A percentile compares a stretch with the other conserved stretches of the same genome.
Conservation (phyloP, 2,113 vertebrate genomes). For the Urocynchramus pylzowi region DNA sequence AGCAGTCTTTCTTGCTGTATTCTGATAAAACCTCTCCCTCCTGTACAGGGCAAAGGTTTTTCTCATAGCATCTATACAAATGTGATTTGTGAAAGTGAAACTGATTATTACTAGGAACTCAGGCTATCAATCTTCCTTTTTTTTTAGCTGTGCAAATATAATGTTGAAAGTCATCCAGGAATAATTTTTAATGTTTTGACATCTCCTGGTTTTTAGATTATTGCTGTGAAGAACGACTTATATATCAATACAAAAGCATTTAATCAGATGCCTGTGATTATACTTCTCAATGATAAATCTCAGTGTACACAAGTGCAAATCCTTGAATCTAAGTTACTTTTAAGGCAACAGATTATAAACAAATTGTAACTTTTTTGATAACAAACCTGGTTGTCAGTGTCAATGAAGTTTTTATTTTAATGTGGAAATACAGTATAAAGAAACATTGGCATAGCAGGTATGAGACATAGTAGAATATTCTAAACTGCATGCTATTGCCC, state of each 20-base stretch:
- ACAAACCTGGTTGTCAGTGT: background rate
- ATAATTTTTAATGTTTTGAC: conserved; percentile 16
- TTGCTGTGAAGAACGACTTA: background rate
- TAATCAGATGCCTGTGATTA: background rate
- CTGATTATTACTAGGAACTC: background rate
- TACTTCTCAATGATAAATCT: background rate
- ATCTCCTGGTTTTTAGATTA: background rate
- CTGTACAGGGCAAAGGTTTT: background rate
- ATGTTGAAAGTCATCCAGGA: background rate
- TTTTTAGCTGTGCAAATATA: background rate
- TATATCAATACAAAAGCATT: background rate
- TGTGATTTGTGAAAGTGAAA: background rate
- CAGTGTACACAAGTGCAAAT: background rate
- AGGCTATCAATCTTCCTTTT: background rate
- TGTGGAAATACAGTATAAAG: background rate
- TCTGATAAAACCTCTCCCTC: background rate
- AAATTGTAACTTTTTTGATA: background rate
- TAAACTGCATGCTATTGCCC: background rate
- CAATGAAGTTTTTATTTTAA: background rate
- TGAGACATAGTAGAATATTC: background rate
- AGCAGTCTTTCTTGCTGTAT: background rate
- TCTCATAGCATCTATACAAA: background rate
- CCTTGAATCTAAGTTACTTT: background rate
- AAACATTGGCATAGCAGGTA: background rate
- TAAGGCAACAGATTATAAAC: background rate